phyloP scores from a whole-genome alignment of 2,797 vertebrate genomes.

The Schizothorax lantsangensis region DNA sequence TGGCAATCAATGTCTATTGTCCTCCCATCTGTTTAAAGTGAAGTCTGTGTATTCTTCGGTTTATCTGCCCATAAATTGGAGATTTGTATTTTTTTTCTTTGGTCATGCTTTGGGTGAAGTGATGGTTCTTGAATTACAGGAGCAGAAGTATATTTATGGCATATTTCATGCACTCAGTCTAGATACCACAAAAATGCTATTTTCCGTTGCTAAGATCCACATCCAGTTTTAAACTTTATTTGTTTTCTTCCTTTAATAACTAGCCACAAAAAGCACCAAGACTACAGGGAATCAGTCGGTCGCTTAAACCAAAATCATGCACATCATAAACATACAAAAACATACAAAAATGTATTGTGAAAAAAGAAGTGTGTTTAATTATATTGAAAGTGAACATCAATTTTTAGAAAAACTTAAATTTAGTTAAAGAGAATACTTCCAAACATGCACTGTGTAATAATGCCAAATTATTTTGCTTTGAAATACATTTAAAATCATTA shows the following conservation, averaged over 20 bases:
- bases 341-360: not conserved
- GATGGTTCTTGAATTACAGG: not conserved
- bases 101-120: constrained; percentile 18
- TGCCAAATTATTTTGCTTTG: too few species aligned
- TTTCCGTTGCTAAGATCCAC: constrained; percentile 34
- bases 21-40: constrained; percentile 38
- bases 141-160: constrained; percentile 6
- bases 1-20: constrained; percentile 63
- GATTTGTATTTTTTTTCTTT: constrained; percentile 18
- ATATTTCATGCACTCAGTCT: not conserved
- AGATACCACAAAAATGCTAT: constrained; percentile 13
- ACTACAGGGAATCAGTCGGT: not conserved
- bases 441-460: too few species aligned
- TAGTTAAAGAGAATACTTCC: too few species aligned
- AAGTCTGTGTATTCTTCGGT: constrained; percentile 24
- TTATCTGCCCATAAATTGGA: constrained; percentile 7
- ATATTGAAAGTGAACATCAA: too few species aligned
- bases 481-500: too few species aligned
- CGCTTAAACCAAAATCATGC: not conserved
- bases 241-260: not conserved
- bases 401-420: too few species aligned
- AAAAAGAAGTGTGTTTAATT: not conserved
- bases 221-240: constrained; percentile 4
- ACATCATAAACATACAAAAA: not conserved
- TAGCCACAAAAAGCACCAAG: not conserved